Conservation (phyloP, 2,113 vertebrate species). For the Puma concolor region DNA sequence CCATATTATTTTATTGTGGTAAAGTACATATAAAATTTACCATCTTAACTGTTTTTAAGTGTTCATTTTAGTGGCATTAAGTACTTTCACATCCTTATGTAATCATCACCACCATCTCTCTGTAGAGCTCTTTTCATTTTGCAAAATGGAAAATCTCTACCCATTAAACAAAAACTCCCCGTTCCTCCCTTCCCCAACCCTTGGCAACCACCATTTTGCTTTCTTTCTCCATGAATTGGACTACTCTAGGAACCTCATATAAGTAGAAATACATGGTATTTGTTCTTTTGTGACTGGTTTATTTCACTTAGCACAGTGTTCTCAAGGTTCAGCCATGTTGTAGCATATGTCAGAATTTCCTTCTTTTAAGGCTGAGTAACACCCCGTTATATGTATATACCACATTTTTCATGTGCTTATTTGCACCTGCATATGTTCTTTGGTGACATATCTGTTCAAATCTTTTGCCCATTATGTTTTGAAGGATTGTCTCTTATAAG, state of each 20-base stretch:
- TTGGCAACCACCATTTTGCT: neutral
- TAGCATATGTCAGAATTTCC: neutral
- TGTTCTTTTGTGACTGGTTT: neutral
- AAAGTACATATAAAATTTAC: neutral
- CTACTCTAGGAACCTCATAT: neutral
- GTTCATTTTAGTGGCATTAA: neutral
- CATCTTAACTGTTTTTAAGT: neutral
- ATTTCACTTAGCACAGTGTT: neutral
- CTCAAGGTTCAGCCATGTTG: neutral
- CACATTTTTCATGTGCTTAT: neutral
- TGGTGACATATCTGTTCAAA: neutral
- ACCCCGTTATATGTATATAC: neutral
- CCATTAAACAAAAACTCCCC: neutral
- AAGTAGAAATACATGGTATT: neutral
- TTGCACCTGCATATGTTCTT: neutral
- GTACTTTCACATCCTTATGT: neutral
- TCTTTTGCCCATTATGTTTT: neutral
- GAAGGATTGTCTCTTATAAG: neutral
- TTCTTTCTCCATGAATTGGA: neutral
- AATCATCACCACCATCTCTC: neutral
- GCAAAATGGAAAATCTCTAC: neutral
- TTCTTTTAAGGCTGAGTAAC: neutral
- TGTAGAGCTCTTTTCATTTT: neutral
- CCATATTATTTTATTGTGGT: neutral
- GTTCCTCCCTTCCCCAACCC: neutral